A percentile compares a stretch with the other conserved stretches of the same genome.
phyloP scores from a whole-genome alignment of 1,140 invertebrate genomes.

The Drosophila albomicans region DNA sequence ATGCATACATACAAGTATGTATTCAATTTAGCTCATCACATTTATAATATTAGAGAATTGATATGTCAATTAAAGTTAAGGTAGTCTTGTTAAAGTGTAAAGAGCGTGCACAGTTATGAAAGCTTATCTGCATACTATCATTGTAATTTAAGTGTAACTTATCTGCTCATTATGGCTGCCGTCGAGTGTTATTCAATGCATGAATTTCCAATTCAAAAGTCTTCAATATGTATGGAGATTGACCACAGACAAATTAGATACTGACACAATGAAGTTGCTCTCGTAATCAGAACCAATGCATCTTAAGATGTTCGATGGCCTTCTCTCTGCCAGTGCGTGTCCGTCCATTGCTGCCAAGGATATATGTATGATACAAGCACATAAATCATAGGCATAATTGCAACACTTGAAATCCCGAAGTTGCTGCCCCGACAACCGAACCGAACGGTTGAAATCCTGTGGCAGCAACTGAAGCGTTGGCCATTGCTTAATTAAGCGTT shows the following conservation, averaged over 20 bases:
- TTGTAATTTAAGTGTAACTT: not conserved
- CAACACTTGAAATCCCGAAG: conserved; percentile 30
- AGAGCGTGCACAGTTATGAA: too few species aligned
- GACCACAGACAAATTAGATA: not conserved
- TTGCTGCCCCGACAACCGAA: conserved; percentile 23
- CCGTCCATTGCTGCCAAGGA: not conserved
- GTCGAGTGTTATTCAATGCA: not conserved
- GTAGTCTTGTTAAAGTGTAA: too few species aligned
- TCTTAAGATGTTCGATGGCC: conserved; percentile 24
- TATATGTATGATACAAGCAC: not conserved
- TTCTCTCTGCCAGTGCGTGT: not conserved
- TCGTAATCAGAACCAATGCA: conserved; percentile 11
- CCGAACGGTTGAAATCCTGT: conserved; percentile 21
- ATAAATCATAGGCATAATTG: conserved; percentile 68
- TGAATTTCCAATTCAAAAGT: not conserved
- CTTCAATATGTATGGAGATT: not conserved
- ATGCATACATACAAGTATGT: too few species aligned
- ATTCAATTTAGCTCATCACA: too few species aligned
- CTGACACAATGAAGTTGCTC: not conserved
- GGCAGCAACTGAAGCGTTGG: conserved; percentile 26
- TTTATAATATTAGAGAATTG: too few species aligned
- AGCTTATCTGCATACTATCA: too few species aligned
- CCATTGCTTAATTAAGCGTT: conserved; percentile 71
- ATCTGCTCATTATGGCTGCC: not conserved
- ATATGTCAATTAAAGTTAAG: too few species aligned